phyloP scores from a whole-genome alignment of 2,113 vertebrate species.

The Rhodinocichla rosea region DNA sequence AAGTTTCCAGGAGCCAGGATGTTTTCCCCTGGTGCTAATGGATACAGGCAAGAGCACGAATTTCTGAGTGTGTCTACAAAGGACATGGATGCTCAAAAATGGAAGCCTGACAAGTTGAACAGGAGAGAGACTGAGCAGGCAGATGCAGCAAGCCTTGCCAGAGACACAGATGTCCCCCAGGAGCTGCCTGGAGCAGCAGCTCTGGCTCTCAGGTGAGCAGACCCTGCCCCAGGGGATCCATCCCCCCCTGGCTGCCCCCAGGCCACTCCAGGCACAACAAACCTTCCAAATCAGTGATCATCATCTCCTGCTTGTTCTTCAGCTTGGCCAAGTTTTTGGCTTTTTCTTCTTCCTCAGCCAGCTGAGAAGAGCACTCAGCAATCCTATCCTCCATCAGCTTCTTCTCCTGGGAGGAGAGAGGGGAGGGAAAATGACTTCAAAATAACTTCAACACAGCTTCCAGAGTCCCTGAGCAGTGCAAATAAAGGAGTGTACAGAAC shows the following conservation, averaged over 20 bases:
- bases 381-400: conserved; percentile 94
- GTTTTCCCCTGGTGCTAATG: not conserved
- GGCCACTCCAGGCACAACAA: not conserved
- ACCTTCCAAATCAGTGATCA: conserved; percentile 98
- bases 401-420: conserved; percentile 82
- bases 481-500: not conserved
- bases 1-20: not conserved
- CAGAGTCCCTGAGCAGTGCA: not conserved
- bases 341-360: conserved; percentile 97
- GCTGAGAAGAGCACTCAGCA: conserved; percentile 88
- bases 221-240: not conserved
- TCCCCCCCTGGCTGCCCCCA: not conserved
- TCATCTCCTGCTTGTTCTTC: conserved; percentile 98
- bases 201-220: not conserved
- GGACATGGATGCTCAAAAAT: not conserved
- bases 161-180: not conserved
- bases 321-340: conserved; percentile 94
- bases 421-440: not conserved
- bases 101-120: not conserved
- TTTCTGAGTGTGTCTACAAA: not conserved
- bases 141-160: not conserved
- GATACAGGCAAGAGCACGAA: not conserved
- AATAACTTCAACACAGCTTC: not conserved
- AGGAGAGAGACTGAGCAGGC: not conserved
- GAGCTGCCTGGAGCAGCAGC: not conserved